Evolutionary conservation across 2,797 vertebrate species (phyloP).

Genomic region (Acanthiza pusilla): DNA sequence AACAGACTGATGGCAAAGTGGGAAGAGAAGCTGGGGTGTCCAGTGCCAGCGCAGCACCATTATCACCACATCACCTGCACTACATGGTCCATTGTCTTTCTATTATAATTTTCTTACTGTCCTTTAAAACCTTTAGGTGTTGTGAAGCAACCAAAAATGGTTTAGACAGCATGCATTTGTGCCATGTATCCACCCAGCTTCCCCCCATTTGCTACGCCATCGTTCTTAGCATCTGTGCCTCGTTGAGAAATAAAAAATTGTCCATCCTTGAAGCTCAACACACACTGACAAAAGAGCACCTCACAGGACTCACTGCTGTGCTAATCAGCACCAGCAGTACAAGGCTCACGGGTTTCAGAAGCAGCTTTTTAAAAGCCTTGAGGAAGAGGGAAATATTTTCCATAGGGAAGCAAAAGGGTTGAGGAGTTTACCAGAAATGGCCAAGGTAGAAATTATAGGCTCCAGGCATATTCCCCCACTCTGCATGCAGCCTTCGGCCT

Average conservation of each 20-base stretch:
- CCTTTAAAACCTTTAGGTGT: not conserved
- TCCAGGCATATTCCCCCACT: not conserved
- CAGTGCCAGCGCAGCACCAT: not conserved
- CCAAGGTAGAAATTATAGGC: not conserved
- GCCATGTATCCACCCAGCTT: not conserved
- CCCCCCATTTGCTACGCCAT: accelerated
- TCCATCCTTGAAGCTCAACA: not conserved
- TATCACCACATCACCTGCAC: not conserved
- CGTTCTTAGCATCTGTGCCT: not conserved
- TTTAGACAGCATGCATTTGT: not conserved
- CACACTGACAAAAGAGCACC: not conserved
- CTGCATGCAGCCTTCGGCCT: not conserved
- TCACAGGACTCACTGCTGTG: not conserved
- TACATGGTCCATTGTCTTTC: not conserved
- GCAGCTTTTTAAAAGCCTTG: not conserved
- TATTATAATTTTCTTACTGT: not conserved
- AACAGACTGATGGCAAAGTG: accelerated
- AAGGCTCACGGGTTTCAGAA: not conserved
- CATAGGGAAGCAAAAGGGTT: not conserved
- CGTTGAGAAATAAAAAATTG: not conserved
- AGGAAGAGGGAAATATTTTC: not conserved
- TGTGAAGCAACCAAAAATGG: not conserved
- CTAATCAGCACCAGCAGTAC: not conserved
- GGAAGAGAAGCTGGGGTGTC: not conserved
- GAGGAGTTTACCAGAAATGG: not conserved